phyloP scores from a whole-genome alignment of 2,797 vertebrate genomes.

The Serranus cabrilla region DNA sequence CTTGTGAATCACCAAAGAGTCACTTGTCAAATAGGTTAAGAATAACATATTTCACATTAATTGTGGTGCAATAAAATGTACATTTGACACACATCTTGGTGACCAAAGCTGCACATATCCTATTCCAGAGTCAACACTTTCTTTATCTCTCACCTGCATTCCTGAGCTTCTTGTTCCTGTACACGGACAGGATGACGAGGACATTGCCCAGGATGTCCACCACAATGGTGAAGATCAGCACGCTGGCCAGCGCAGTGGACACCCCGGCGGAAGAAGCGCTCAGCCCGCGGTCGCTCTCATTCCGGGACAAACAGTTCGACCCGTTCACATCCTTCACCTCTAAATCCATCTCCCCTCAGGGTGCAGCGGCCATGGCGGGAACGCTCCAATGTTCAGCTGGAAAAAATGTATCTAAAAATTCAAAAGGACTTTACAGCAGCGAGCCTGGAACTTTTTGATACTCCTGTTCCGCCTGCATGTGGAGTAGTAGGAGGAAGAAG shows the following conservation, averaged over 20 bases:
- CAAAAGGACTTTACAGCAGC: neutral
- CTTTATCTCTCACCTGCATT: conserved; percentile 83
- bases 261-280: conserved; percentile 72
- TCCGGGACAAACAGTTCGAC: conserved; percentile 69
- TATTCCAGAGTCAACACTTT: neutral
- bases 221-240: conserved; percentile 88
- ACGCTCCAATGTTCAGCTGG: conserved; percentile 15
- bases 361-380: conserved; percentile 47
- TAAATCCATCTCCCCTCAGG: conserved; percentile 81
- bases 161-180: conserved; percentile 88
- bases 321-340: conserved; percentile 73
- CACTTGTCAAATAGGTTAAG: neutral
- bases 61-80: neutral
- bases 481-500: conserved; percentile 22
- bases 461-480: conserved; percentile 23
- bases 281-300: conserved; percentile 69
- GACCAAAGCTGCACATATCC: neutral
- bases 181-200: conserved; percentile 88
- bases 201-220: conserved; percentile 88
- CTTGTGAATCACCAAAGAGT: neutral
- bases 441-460: conserved; percentile 60
- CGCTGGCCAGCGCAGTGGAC: conserved; percentile 85
- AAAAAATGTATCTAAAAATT: neutral
- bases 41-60: neutral
- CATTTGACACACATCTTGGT: neutral